Conservation (phyloP, 2,888 invertebrate species). For the Heliconius erato region DNA sequence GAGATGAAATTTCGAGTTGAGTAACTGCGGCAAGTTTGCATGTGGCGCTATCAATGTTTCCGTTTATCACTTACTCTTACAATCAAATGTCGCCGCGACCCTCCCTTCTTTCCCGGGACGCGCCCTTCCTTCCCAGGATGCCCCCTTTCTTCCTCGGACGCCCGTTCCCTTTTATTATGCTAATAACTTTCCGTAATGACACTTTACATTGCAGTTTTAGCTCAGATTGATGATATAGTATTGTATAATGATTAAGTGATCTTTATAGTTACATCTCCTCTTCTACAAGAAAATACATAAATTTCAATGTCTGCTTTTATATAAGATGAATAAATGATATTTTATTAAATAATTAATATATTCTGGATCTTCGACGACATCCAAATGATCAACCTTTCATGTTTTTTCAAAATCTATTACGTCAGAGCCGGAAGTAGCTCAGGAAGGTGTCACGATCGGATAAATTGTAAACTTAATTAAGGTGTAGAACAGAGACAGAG, state of each 20-base stretch:
- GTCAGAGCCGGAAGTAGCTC: neutral
- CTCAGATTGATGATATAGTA: constrained; percentile 23
- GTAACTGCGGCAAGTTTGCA: constrained; percentile 35
- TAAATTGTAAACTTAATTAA: constrained; percentile 42
- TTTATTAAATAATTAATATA: too few species aligned
- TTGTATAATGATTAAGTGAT: constrained; percentile 2
- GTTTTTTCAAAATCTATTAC: constrained; percentile 7
- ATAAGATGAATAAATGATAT: too few species aligned
- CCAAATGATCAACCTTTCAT: too few species aligned
- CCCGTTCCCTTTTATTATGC: constrained; percentile 23
- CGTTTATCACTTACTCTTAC: constrained; percentile 35
- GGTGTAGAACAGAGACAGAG: constrained; percentile 24
- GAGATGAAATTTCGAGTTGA: constrained; percentile 42
- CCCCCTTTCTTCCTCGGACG: neutral
- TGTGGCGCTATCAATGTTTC: constrained; percentile 37
- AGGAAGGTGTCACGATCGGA: constrained; percentile 32
- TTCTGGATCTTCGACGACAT: too few species aligned
- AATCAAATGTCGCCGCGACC: neutral
- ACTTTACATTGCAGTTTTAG: constrained; percentile 27
- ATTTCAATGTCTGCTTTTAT: neutral
- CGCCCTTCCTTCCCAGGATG: constrained; percentile 11
- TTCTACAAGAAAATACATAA: neutral
- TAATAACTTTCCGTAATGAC: constrained; percentile 23
- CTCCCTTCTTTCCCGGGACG: neutral
- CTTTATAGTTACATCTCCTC: neutral